These are phyloP conservation scores for Drosophila seclusa DNA, from an alignment of 2,888 invertebrate genomes.

Conservation along the genomic window DNA sequence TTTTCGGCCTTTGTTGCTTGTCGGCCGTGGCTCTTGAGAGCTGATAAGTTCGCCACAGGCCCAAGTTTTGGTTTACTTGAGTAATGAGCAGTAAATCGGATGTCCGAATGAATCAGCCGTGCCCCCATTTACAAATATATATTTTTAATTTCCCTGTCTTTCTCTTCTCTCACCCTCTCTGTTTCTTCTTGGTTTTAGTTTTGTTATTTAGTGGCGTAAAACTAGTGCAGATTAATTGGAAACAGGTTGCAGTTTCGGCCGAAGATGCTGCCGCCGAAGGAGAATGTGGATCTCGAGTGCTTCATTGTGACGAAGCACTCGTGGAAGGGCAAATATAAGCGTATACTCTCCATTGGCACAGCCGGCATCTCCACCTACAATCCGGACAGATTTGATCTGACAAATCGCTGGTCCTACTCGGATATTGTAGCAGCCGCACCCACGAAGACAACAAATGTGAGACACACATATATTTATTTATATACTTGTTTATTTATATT, in stretches of 20 bases:
- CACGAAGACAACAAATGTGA: constrained; percentile 86
- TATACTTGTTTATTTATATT: background rate
- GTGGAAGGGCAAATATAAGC: constrained; percentile 99
- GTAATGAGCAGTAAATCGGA: constrained; percentile 60
- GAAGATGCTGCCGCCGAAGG: constrained; percentile 86
- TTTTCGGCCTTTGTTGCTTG: constrained; percentile 67
- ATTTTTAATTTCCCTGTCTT: background rate
- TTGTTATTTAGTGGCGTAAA: constrained; percentile 52
- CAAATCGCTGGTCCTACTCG: constrained; percentile 96
- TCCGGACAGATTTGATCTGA: constrained; percentile 94
- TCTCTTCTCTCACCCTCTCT: background rate
- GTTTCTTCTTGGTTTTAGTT: constrained; percentile 20
- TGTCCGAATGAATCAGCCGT: constrained; percentile 21
- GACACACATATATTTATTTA: constrained; percentile 20
- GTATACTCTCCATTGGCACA: constrained; percentile 98
- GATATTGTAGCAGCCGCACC: constrained; percentile 91
- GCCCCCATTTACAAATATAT: constrained; percentile 1
- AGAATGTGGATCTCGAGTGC: constrained; percentile 98
- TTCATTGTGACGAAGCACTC: constrained; percentile 99
- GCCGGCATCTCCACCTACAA: constrained; percentile 98
- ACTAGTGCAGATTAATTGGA: constrained; percentile 33
- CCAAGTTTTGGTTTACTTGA: constrained; percentile 36
- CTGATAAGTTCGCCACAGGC: constrained; percentile 57
- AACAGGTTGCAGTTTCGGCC: constrained; percentile 11
- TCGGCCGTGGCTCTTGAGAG: constrained; percentile 38